A percentile compares a stretch with the other conserved stretches of the same genome.
Conservation (phyloP, 1,140 invertebrate species). For the Colletes gigas region DNA sequence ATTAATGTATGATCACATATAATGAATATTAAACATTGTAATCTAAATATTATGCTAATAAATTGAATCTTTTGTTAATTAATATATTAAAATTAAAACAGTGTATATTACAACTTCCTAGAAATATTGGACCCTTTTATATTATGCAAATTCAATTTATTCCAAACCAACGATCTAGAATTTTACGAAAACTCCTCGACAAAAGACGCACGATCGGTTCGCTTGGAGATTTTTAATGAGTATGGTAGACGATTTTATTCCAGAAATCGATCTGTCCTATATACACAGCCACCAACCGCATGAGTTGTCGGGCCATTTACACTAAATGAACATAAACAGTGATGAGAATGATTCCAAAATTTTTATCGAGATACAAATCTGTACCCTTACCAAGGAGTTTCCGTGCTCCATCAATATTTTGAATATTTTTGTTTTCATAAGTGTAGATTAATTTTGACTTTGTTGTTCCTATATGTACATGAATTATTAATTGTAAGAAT, state of each 20-base stretch:
- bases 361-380: no score
- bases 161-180: slow-evolving; percentile 5
- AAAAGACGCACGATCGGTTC: no score
- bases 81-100: slow-evolving; percentile 14
- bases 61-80: slow-evolving; percentile 16
- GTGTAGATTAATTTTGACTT: not conserved
- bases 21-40: not conserved
- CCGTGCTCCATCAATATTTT: slow-evolving; percentile 6
- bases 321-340: no score
- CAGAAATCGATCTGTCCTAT: no score
- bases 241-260: no score
- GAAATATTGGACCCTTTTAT: slow-evolving; percentile 57
- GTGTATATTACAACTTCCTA: slow-evolving; percentile 12
- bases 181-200: not conserved
- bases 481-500: not conserved
- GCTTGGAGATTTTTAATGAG: no score
- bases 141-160: slow-evolving; percentile 3
- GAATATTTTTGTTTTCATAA: slow-evolving; percentile 3
- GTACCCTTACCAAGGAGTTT: no score
- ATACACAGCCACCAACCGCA: no score
- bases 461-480: not conserved
- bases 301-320: no score
- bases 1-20: not conserved
- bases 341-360: no score
- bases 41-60: not conserved